Evolutionary conservation across 2,888 invertebrate genomes (phyloP), one percentile per base, ranked within the genome.

Genomic region (Gandaritis pyraliata): DNA sequence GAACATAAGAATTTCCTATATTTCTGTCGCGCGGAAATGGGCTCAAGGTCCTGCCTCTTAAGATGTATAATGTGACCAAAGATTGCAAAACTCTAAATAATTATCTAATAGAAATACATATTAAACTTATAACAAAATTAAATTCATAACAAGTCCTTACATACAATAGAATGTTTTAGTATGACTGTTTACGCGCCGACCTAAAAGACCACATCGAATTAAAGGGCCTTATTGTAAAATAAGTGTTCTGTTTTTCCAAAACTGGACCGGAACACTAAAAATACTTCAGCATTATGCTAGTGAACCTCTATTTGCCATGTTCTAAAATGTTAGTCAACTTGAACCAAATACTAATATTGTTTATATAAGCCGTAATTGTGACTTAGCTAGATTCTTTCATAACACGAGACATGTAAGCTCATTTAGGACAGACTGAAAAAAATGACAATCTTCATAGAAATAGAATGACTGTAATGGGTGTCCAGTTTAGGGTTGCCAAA

Each of bases 121-220:
- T 33, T 33, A 33, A 33, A 33, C 45, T 12, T 46, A 46, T 33
- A 16, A 16, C 43, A 33, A 33, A 33, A 33, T 43, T 16, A 16
- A 45, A 43, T 43, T 52, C 15, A 23, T 41, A 30, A 54, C 53
- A 18, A 54, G 13, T 33, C 45, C 45, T 53, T 33, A 45, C 43
- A 45, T 54, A 54, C n/a, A 45, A 36, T 46, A 46, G 33, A 36
- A 54, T 46, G 46, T 38, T 46, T 13, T 13, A 47, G 46, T 46
- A 36, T 18, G 45, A 15, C 33, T 39, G 12, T 18, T 54, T 47
- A 36, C 29, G 30, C 48, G 48, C 29, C 39, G 51, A 43, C 52
- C 0, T 18, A 43, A 41, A 29, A 39, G 29, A n/a, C n/a, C 12
- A n/a, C 38, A 41, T 7, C 16, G 43, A 16, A 43, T 10, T 2